Base-by-base conservation (phyloP, 2,113 vertebrate genomes). In the Cheilinus undulatus region DNA sequence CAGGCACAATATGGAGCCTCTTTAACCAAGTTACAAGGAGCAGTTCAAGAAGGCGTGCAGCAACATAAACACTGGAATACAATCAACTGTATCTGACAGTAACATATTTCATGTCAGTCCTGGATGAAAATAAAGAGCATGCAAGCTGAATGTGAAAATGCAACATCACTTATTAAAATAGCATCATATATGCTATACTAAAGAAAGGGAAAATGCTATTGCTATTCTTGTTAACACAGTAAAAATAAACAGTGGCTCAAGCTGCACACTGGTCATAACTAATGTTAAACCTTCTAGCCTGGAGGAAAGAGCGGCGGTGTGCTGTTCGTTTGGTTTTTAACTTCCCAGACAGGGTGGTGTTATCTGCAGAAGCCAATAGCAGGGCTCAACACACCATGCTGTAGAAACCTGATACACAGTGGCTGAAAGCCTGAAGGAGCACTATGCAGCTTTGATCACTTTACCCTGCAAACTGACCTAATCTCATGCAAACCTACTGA, bases 401-500 rank as follows among this genome's bases (percentile, higher is more conserved):
- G 71, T 53, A 1, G 79, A 79, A 85, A 90, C 77, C 51, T 1
- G 69, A 90, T 64, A 53, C 66, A 6, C 4, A 1, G 22, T 42
- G 67, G 78, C 59, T 54, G 52, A 13, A 20, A 22, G 63, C 73
- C 71, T 71, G 58, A 62, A 65, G 65, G 76, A 64, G 69, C 53
- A 60, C 62, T 57, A 20, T 68, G 57, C 59, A 53, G 73, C 62
- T 80, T 77, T 60, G 61, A 69, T 64, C 68, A 17, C 48, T 23
- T 69, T 12, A 52, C 62, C 43, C 65, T 71, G 19, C 52, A 49
- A 30, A 22, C 19, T 6, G 0, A 56, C 46, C 43, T 38, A 43
- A 59, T 43, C 75, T 58, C 30, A 12, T 24, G 61, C 8, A 11
- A 14, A 77, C 79, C 32, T 48, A n/a, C 9, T 59, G 65, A 80